These are phyloP conservation scores for Agrenia bidenticulata DNA, from an alignment of 2,888 invertebrate genomes.

Conservation along the genomic window DNA sequence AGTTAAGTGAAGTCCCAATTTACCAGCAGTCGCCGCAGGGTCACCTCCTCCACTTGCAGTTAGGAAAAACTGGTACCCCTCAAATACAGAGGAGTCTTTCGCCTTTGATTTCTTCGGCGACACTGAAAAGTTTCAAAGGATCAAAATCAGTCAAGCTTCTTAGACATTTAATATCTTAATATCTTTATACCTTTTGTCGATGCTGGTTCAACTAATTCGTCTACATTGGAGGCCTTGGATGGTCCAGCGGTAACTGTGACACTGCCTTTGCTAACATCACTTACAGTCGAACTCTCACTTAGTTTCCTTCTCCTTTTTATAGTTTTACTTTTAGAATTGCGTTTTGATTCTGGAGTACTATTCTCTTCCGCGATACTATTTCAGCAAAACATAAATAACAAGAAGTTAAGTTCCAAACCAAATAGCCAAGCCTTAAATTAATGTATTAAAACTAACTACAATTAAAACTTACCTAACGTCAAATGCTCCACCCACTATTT, in stretches of 20 bases:
- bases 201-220: not conserved
- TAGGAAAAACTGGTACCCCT: constrained; percentile 49
- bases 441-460: too few species aligned
- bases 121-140: constrained; percentile 4
- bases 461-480: constrained; percentile 40
- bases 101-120: constrained; percentile 21
- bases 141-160: not conserved
- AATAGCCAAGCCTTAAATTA: too few species aligned
- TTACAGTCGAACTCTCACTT: constrained; percentile 1
- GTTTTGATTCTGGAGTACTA: not conserved
- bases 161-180: too few species aligned
- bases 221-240: too few species aligned
- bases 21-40: constrained; percentile 41
- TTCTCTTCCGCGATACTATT: not conserved
- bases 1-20: not conserved
- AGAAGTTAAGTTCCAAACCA: too few species aligned
- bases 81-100: constrained; percentile 36
- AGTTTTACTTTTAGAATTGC: not conserved
- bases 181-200: not conserved
- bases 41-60: constrained; percentile 51
- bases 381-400: too few species aligned
- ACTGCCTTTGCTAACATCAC: not conserved
- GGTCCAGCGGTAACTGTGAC: not conserved
- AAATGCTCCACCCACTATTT: constrained; percentile 43
- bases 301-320: not conserved